These are phyloP conservation scores for Planococcus citri DNA, from an alignment of 1,140 invertebrate species.

Conservation along the genomic window DNA sequence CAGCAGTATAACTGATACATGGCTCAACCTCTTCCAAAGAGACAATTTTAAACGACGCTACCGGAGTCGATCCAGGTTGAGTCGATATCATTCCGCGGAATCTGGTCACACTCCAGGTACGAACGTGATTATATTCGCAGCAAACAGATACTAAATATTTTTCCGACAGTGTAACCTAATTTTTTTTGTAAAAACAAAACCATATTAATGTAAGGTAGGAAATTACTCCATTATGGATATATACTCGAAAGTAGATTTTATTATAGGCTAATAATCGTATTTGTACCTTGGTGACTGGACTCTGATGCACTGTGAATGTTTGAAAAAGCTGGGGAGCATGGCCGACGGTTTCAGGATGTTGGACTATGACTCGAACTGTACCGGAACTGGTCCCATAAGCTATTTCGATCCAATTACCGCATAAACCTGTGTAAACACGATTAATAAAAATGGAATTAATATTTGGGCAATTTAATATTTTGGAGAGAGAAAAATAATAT, in stretches of 20 bases:
- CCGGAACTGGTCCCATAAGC: constrained; percentile 95
- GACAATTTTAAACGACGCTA: constrained; percentile 91
- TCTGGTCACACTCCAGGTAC: constrained; percentile 90
- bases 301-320: constrained; percentile 95
- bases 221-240: neutral
- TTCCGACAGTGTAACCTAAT: constrained; percentile 81
- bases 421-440: no score
- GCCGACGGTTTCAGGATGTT: constrained; percentile 95
- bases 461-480: no score
- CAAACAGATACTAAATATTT: constrained; percentile 95
- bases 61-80: constrained; percentile 89
- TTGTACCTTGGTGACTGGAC: constrained; percentile 78
- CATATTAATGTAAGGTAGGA: neutral
- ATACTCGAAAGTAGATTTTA: neutral
- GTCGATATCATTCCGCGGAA: constrained; percentile 96
- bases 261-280: neutral
- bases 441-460: constrained; percentile 30
- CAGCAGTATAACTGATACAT: constrained; percentile 55
- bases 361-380: constrained; percentile 90
- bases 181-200: constrained; percentile 27
- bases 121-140: constrained; percentile 93
- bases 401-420: constrained; percentile 98
- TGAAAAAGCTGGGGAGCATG: constrained; percentile 95
- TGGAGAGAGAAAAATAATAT: no score
- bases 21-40: constrained; percentile 76